Evolutionary conservation across 2,113 vertebrate species (phyloP).

Genomic region (Erpornis zantholeuca): DNA sequence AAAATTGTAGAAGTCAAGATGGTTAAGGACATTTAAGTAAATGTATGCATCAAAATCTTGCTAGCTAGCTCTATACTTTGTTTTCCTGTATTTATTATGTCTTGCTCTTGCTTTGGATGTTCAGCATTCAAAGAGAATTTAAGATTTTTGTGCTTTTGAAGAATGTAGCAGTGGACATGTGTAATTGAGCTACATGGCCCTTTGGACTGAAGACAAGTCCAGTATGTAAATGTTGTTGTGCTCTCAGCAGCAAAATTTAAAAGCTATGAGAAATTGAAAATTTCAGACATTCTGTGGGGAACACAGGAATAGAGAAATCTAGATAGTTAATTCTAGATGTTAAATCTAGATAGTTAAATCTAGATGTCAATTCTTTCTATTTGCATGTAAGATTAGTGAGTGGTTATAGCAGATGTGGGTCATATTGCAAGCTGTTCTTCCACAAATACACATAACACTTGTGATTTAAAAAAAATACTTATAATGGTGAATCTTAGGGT

Average conservation of each 20-base stretch:
- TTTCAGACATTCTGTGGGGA: not conserved
- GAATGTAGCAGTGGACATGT: not conserved
- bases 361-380: not conserved
- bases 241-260: not conserved
- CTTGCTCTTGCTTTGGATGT: not conserved
- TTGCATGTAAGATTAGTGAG: not conserved
- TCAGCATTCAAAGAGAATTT: not conserved
- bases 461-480: not conserved
- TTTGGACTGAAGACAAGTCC: not conserved
- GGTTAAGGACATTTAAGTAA: not conserved
- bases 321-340: no score
- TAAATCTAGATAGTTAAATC: not conserved
- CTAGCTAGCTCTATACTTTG: not conserved
- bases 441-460: not conserved
- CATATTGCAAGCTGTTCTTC: not conserved
- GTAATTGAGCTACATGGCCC: not conserved
- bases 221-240: not conserved
- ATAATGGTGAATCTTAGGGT: not conserved
- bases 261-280: not conserved
- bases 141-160: not conserved
- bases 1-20: not conserved
- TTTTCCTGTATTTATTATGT: not conserved
- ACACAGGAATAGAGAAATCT: not conserved
- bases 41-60: not conserved
- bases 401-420: not conserved